Conservation (phyloP, 2,888 invertebrate genomes). For the Apamea monoglypha region DNA sequence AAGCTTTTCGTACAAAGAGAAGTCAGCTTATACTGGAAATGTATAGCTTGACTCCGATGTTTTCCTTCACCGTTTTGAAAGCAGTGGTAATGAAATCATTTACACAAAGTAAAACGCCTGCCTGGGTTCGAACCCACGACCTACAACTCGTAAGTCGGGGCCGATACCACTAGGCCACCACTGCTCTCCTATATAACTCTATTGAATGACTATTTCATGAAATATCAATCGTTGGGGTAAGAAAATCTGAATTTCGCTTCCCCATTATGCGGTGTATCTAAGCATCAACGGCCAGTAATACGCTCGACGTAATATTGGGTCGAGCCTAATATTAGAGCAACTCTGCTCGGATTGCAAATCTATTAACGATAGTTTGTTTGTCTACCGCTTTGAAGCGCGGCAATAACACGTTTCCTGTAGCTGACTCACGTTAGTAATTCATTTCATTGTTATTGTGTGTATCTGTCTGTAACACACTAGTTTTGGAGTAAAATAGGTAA, state of each 20-base stretch:
- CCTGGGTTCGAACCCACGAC: no score
- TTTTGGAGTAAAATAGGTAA: slow-evolving; percentile 33
- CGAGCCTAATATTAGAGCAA: slow-evolving; percentile 30
- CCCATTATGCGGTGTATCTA: not conserved
- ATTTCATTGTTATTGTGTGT: slow-evolving; percentile 37
- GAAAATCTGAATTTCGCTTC: no score
- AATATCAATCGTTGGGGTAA: not conserved
- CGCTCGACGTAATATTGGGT: slow-evolving; percentile 12
- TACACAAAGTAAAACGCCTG: no score
- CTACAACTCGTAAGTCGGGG: no score
- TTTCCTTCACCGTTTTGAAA: no score
- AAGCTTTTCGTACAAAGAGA: not conserved
- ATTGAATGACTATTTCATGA: not conserved
- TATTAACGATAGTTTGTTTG: slow-evolving; percentile 42
- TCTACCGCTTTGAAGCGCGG: slow-evolving; percentile 21
- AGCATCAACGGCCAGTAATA: not conserved
- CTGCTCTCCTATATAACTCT: no score
- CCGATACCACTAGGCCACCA: no score
- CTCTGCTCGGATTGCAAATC: slow-evolving; percentile 40
- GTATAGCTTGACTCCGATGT: no score
- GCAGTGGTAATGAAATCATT: no score
- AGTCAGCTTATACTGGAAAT: not conserved
- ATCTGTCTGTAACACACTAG: slow-evolving; percentile 12
- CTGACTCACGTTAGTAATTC: slow-evolving; percentile 38
- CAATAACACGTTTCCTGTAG: slow-evolving; percentile 30